Evolutionary conservation across 2,113 vertebrate species (phyloP).

Genomic region (Oncorhynchus masou): DNA sequence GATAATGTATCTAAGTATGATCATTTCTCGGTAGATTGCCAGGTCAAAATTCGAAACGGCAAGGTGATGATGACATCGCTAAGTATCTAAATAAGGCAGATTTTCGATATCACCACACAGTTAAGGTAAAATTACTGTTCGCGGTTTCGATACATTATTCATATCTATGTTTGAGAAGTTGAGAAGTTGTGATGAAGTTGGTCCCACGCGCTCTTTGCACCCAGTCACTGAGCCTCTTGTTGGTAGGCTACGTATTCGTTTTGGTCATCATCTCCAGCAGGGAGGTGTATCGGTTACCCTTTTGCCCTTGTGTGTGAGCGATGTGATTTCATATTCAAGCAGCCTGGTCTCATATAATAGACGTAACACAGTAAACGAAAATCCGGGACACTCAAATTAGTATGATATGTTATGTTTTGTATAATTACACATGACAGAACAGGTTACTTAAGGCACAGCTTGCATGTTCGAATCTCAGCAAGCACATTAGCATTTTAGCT

Average conservation of each 20-base stretch:
- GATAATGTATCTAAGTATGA: too few species aligned
- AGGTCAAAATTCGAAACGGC: background rate
- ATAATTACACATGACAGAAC: too few species aligned
- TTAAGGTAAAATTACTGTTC: background rate
- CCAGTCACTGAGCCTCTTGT: constrained; percentile 12
- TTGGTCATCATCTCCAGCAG: constrained; percentile 41
- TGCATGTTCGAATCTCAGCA: background rate
- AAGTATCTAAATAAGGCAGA: background rate
- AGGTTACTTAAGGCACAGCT: background rate
- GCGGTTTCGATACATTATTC: background rate
- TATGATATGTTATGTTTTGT: too few species aligned
- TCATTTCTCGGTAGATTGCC: background rate
- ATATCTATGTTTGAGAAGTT: background rate
- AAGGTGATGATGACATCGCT: background rate
- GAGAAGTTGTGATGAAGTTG: background rate
- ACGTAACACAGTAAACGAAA: too few species aligned
- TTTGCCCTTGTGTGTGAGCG: constrained; percentile 43
- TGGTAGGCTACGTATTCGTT: constrained; percentile 10
- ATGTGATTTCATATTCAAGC: background rate
- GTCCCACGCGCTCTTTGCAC: background rate
- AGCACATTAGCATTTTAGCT: too few species aligned
- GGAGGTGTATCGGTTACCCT: constrained; percentile 40
- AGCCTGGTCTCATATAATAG: background rate
- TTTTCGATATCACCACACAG: background rate
- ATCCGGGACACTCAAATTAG: too few species aligned